A percentile compares a stretch with the other conserved stretches of the same genome.
Conservation (phyloP, 1,140 invertebrate genomes). For the Stratiolaelaps scimitus region DNA sequence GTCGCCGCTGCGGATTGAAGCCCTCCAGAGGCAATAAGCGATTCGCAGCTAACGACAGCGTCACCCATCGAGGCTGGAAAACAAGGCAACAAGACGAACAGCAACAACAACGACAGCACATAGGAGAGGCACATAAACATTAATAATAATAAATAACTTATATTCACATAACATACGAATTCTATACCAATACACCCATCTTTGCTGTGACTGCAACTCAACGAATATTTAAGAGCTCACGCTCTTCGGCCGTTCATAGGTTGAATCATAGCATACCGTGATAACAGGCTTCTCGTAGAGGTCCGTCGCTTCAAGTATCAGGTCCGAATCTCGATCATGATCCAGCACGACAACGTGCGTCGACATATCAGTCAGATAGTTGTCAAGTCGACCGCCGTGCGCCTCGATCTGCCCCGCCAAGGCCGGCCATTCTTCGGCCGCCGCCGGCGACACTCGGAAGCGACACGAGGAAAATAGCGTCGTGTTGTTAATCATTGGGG, state of each 20-base stretch:
- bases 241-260: too few species aligned
- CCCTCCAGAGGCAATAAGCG: conserved; percentile 10
- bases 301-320: conserved; percentile 69
- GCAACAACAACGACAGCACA: not conserved
- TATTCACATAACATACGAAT: not conserved
- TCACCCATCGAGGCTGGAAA: conserved; percentile 56
- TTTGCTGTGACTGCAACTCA: too few species aligned
- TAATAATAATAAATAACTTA: conserved; percentile 30
- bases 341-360: conserved; percentile 70
- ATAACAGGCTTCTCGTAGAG: conserved; percentile 79
- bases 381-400: conserved; percentile 59
- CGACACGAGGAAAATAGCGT: conserved; percentile 4
- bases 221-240: not conserved
- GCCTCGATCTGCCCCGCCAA: not conserved
- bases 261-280: conserved; percentile 45
- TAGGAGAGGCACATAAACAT: conserved; percentile 32
- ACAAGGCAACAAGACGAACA: conserved; percentile 32
- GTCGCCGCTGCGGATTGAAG: conserved; percentile 41
- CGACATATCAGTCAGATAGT: conserved; percentile 71
- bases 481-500: too few species aligned
- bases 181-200: too few species aligned
- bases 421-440: not conserved
- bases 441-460: conserved; percentile 6
- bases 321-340: conserved; percentile 56
- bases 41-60: conserved; percentile 46